Conservation (phyloP, 2,888 invertebrate genomes). For the Dichetophora obliterata region DNA sequence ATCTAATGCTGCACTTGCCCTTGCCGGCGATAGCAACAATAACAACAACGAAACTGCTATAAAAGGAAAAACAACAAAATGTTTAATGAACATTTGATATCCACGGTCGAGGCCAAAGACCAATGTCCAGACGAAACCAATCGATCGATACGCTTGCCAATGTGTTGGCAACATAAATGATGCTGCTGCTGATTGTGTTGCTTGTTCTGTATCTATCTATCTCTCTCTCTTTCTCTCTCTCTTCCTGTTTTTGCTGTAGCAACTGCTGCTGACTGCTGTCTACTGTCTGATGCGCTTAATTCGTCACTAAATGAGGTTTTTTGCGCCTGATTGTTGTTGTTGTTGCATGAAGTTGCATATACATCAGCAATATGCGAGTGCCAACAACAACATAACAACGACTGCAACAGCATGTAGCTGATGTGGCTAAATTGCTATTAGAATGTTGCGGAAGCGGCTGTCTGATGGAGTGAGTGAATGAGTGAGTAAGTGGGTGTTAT, state of each 20-base stretch:
- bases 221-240: no score
- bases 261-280: background rate
- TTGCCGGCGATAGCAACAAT: conserved; percentile 46
- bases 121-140: conserved; percentile 41
- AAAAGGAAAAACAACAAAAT: conserved; percentile 9
- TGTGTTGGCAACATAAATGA: conserved; percentile 6
- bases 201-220: no score
- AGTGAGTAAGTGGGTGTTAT: background rate
- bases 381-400: background rate
- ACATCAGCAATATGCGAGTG: background rate
- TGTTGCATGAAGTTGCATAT: conserved; percentile 18
- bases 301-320: conserved; percentile 65
- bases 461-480: background rate
- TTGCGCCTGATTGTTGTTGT: conserved; percentile 23
- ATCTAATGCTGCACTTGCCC: conserved; percentile 65
- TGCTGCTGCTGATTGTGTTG: conserved; percentile 49
- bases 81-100: conserved; percentile 32
- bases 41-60: background rate
- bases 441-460: background rate
- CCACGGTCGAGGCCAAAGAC: conserved; percentile 35
- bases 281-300: conserved; percentile 61
- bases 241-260: background rate
- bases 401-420: background rate
- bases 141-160: conserved; percentile 35
- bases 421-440: conserved; percentile 20